These are phyloP conservation scores for Polypterus bichir DNA, from an alignment of 2,113 vertebrate species.

Conservation along the genomic window DNA sequence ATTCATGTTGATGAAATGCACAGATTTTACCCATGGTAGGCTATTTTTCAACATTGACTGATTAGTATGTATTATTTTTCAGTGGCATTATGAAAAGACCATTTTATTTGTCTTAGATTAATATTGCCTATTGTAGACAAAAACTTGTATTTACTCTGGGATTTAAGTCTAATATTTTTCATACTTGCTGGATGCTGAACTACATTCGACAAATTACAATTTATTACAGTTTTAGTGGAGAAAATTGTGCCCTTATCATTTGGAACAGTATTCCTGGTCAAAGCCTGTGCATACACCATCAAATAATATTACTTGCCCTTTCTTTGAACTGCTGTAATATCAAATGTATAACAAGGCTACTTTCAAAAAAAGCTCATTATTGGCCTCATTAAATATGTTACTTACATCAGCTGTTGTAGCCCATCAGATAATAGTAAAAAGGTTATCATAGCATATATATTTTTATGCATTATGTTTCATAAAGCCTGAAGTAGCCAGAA, in stretches of 20 bases:
- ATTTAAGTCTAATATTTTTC: too few relatives aligned
- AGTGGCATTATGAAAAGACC: too few relatives aligned
- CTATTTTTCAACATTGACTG: too few relatives aligned
- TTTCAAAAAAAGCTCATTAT: slow-evolving; percentile 81
- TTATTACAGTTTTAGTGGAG: slow-evolving; percentile 3
- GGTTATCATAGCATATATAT: slow-evolving; percentile 59
- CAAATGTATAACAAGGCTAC: slow-evolving; percentile 70
- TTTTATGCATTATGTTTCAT: slow-evolving; percentile 67
- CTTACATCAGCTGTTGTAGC: slow-evolving; percentile 72
- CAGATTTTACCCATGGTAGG: background rate
- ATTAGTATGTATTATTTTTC: too few relatives aligned
- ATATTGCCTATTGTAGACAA: too few relatives aligned
- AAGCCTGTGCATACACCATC: slow-evolving; percentile 27
- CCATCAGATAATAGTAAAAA: slow-evolving; percentile 59
- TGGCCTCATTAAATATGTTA: slow-evolving; percentile 80
- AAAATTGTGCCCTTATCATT: slow-evolving; percentile 8
- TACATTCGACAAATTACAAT: background rate
- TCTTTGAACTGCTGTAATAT: slow-evolving; percentile 59
- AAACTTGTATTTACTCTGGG: too few relatives aligned
- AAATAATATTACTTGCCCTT: slow-evolving; percentile 58
- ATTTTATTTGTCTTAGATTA: too few relatives aligned
- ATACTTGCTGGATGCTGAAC: too few relatives aligned
- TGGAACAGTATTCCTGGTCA: slow-evolving; percentile 14
- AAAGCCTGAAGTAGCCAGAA: slow-evolving; percentile 72
- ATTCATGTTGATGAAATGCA: background rate